Evolutionary conservation across 2,797 vertebrate species (phyloP).

Genomic region (Falco columbarius): DNA sequence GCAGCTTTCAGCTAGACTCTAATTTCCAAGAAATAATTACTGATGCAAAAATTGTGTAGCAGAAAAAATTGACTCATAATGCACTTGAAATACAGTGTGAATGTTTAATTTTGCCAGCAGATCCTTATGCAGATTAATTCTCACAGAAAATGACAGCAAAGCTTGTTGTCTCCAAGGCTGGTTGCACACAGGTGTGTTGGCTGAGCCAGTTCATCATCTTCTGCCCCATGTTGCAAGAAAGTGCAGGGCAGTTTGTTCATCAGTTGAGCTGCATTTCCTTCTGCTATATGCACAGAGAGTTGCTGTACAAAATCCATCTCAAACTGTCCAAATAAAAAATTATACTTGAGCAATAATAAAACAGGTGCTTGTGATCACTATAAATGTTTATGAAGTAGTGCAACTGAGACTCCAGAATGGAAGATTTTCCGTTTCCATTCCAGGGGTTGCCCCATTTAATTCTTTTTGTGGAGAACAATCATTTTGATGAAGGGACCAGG

Average conservation of each 20-base stretch:
- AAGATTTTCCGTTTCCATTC: not conserved
- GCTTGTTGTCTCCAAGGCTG: not conserved
- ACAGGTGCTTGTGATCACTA: not conserved
- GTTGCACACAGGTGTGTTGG: not conserved
- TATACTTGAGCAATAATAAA: not conserved
- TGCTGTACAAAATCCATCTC: not conserved
- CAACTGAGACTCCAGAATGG: not conserved
- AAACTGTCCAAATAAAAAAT: not conserved
- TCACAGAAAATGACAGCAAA: not conserved
- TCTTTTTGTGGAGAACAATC: not conserved
- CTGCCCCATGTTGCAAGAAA: not conserved
- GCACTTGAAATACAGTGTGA: not conserved
- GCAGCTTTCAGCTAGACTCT: not conserved
- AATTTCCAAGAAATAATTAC: not conserved
- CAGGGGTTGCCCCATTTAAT: not conserved
- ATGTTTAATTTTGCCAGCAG: not conserved
- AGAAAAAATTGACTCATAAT: not conserved
- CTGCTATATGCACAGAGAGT: not conserved
- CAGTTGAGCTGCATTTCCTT: not conserved
- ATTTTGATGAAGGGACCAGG: not conserved
- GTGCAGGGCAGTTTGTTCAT: not conserved
- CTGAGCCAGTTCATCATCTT: not conserved
- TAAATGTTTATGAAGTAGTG: not conserved
- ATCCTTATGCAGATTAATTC: not conserved
- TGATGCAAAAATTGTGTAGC: not conserved